Base-by-base conservation (phyloP, 2,888 invertebrate genomes). In the Agrochola litura region DNA sequence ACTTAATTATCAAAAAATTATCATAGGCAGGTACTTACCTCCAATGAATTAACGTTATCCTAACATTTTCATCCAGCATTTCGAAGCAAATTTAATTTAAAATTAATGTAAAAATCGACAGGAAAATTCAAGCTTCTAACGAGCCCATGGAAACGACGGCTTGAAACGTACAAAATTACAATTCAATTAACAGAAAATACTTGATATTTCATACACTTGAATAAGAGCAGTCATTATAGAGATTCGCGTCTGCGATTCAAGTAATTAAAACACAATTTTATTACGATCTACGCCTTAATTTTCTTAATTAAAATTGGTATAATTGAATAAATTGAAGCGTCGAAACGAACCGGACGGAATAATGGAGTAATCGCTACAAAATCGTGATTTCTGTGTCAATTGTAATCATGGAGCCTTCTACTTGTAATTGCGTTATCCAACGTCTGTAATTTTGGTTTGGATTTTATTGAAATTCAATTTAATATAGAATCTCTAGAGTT, bases 291-390 rank as follows among this genome's bases (percentile, higher is more conserved):
- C 77, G 85, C 86, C 88, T 90, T 90, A 90, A 91, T 91, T 91
- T 90, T 82, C 88, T 89, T 91, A 91, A 91, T 91, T 91, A 91
- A 90, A 91, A 90, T 88, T 83, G 86, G 73, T 85, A 86, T 89
- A 89, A 90, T 90, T 88, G 86, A 84, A 88, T 89, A 84, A 89
- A 88, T 86, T 86, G 86, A 86, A 86, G 84, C 85, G 86, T 85
- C 84, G 87, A 76, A 87, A 88, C 84, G 86, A 83, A 82, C 82
- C 81, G 77, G 63, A 82, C 86, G 79, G 80, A 85, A 87, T 89
- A 88, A 86, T 87, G 79, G 82, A 81, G 81, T 85, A 89, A 86
- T 86, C 77, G 81, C 72, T 84, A 79, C 72, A 70, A 79, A 87
- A 77, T 81, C 74, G 73, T 83, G 81, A 87, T 86, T 86, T 85